Evolutionary conservation across 2,113 vertebrate species (phyloP).

Genomic region (Oryzias woworae): DNA sequence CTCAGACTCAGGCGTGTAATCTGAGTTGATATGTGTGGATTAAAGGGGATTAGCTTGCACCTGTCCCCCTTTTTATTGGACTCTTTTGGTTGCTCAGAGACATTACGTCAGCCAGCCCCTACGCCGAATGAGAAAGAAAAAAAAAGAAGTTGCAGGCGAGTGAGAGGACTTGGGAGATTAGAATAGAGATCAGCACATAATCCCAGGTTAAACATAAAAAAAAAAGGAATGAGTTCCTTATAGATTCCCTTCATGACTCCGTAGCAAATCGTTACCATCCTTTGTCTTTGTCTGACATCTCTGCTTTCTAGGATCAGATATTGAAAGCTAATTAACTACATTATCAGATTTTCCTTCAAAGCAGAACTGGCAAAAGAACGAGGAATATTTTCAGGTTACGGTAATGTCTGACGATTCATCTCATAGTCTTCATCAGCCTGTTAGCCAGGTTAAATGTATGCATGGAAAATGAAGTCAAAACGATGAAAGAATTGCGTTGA

Average conservation of each 20-base stretch:
- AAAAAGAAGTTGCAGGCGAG: neutral
- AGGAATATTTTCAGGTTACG: neutral
- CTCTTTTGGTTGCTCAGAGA: constrained; percentile 33
- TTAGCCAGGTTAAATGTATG: neutral
- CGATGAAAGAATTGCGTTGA: constrained; percentile 2
- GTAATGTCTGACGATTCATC: constrained; percentile 8
- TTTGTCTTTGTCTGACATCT: constrained; percentile 1
- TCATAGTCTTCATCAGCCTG: neutral
- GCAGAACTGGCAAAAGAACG: neutral
- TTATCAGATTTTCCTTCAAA: constrained; percentile 13
- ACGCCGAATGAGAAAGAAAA: neutral
- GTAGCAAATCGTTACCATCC: neutral
- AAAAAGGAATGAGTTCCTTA: constrained; percentile 13
- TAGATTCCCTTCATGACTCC: constrained; percentile 10
- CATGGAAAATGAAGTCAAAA: constrained; percentile 12
- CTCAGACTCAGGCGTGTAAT: constrained; percentile 35
- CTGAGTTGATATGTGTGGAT: constrained; percentile 56
- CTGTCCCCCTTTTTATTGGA: constrained; percentile 62
- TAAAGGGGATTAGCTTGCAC: constrained; percentile 59
- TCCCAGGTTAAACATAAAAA: constrained; percentile 39
- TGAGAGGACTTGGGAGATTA: constrained; percentile 23
- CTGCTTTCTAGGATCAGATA: neutral
- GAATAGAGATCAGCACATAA: constrained; percentile 29
- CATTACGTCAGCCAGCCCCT: constrained; percentile 22
- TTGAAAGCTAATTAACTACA: constrained; percentile 17